Conservation (phyloP, 2,888 invertebrate genomes). For the Dolichomitus sp. region DNA sequence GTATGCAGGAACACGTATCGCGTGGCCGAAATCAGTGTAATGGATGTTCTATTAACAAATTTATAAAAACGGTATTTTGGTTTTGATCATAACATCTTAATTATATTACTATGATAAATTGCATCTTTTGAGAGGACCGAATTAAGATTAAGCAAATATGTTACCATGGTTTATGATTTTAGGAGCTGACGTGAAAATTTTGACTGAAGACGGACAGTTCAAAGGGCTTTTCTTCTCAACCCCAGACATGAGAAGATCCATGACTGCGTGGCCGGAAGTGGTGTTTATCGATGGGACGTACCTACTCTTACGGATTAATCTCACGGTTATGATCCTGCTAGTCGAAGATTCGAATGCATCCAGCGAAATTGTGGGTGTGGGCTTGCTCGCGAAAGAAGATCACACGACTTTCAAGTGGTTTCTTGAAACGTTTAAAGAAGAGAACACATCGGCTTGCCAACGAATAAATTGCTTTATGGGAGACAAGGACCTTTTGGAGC, state of each 20-base stretch:
- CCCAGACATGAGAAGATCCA: slow-evolving; percentile 50
- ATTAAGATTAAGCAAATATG: neutral
- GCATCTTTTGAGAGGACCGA: neutral
- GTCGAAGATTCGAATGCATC: slow-evolving; percentile 59
- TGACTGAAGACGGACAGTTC: slow-evolving; percentile 27
- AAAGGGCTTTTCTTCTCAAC: slow-evolving; percentile 64
- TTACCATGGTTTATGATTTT: neutral
- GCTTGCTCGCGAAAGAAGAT: slow-evolving; percentile 60
- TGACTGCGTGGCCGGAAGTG: slow-evolving; percentile 57
- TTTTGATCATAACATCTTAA: neutral
- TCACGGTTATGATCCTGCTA: slow-evolving; percentile 60
- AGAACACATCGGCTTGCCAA: slow-evolving; percentile 37
- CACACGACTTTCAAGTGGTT: slow-evolving; percentile 52
- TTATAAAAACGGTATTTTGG: neutral
- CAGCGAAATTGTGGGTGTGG: slow-evolving; percentile 23
- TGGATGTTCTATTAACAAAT: neutral
- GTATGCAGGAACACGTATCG: neutral
- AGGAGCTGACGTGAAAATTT: slow-evolving; percentile 17
- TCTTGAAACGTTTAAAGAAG: slow-evolving; percentile 54
- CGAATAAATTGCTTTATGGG: slow-evolving; percentile 61
- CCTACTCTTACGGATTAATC: slow-evolving; percentile 48
- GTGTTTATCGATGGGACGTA: slow-evolving; percentile 67
- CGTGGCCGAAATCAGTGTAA: neutral
- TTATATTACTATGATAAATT: slow-evolving; percentile 3
- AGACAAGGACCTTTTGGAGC: slow-evolving; percentile 63